These are phyloP conservation scores for Eristalinus sepulchralis DNA, from an alignment of 2,888 invertebrate genomes.

Conservation along the genomic window DNA sequence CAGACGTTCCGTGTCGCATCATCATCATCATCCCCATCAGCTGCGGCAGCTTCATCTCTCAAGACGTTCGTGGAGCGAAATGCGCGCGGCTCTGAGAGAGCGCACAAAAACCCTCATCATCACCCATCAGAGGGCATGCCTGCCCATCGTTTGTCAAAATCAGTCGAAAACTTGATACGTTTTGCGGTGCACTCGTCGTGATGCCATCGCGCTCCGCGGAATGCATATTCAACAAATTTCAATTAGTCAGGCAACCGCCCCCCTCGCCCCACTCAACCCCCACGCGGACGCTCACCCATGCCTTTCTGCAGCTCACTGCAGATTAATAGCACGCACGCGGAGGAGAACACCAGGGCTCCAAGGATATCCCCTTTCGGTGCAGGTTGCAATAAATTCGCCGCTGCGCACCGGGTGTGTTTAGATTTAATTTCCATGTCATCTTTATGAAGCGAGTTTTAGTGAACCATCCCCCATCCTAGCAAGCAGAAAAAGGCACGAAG, in stretches of 20 bases:
- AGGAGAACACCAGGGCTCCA: neutral
- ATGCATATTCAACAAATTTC: conserved; percentile 67
- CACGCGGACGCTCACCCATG: neutral
- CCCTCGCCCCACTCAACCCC: neutral
- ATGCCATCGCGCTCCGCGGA: conserved; percentile 2
- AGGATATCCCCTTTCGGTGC: conserved; percentile 15
- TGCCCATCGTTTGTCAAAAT: conserved; percentile 67
- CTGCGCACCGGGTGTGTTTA: conserved; percentile 51
- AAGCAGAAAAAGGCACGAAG: neutral
- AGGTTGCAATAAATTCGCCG: conserved; percentile 53
- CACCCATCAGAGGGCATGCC: conserved; percentile 1
- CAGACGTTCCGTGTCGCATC: neutral
- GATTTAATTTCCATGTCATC: conserved; percentile 70
- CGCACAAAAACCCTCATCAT: neutral
- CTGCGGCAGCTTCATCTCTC: neutral
- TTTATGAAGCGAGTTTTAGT: conserved; percentile 53
- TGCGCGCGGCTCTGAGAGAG: neutral
- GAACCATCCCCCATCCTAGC: neutral
- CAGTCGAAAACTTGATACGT: conserved; percentile 59
- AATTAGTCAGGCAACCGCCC: conserved; percentile 54
- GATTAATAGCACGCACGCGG: conserved; percentile 41
- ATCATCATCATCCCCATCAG: neutral
- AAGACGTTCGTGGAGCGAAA: neutral
- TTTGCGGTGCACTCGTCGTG: conserved; percentile 24
- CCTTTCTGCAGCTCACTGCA: conserved; percentile 16